Evolutionary conservation across 2,113 vertebrate genomes (phyloP).

Genomic region (Mesocricetus auratus): DNA sequence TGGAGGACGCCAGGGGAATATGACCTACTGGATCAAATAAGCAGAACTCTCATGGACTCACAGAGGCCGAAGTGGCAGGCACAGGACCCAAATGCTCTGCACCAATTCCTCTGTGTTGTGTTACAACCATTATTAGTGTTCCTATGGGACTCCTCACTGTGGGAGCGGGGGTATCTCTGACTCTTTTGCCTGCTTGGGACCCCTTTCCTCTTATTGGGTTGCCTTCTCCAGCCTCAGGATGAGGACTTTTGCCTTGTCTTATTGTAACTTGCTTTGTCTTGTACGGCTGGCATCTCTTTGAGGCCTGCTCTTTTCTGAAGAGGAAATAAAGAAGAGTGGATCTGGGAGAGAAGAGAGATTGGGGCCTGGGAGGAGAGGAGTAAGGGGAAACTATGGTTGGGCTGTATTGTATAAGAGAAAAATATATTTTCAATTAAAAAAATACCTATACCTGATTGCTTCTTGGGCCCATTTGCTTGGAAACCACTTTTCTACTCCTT

Average conservation of each 20-base stretch:
- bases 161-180: too few species aligned
- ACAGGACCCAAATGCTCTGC: not conserved
- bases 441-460: not conserved
- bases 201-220: not conserved
- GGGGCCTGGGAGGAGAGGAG: not conserved
- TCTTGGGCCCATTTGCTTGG: not conserved
- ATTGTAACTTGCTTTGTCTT: not conserved
- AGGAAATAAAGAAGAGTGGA: not conserved
- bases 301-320: not conserved
- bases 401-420: not conserved
- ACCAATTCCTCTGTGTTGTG: not conserved
- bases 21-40: too few species aligned
- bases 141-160: not conserved
- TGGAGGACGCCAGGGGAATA: too few species aligned
- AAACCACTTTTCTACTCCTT: not conserved
- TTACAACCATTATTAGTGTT: not conserved
- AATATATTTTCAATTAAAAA: not conserved
- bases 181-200: not conserved
- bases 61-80: not conserved
- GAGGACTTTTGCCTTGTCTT: not conserved
- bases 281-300: not conserved
- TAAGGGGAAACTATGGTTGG: not conserved
- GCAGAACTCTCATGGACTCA: not conserved
- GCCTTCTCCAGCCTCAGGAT: not conserved
- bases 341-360: not conserved